These are phyloP conservation scores for Drosophila picticornis DNA, from an alignment of 2,888 invertebrate genomes.

Conservation along the genomic window DNA sequence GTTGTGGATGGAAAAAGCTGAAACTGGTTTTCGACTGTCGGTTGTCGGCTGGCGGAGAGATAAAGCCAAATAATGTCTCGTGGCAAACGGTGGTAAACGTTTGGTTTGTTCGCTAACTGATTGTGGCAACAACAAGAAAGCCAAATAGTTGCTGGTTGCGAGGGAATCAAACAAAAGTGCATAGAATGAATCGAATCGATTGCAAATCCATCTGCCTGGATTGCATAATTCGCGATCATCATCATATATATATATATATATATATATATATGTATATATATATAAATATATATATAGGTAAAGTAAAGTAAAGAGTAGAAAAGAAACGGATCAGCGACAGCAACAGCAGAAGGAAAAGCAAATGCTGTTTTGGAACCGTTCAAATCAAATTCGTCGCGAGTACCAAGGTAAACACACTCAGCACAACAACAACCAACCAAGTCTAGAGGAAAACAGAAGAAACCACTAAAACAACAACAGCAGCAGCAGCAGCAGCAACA, in stretches of 20 bases:
- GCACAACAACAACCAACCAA: conserved; percentile 13
- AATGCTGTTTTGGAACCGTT: conserved; percentile 34
- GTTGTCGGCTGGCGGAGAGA: conserved; percentile 9
- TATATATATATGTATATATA: background rate
- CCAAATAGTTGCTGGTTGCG: conserved; percentile 3
- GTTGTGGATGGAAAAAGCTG: conserved; percentile 31
- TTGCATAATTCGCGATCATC: conserved; percentile 37
- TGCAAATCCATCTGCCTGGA: conserved; percentile 22
- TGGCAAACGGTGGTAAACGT: conserved; percentile 41
- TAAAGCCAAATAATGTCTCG: conserved; percentile 50
- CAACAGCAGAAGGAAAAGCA: conserved; percentile 17
- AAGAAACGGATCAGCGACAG: conserved; percentile 6
- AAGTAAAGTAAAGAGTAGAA: background rate
- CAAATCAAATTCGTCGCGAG: conserved; percentile 61
- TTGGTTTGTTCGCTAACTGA: conserved; percentile 34
- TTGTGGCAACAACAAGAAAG: conserved; percentile 29
- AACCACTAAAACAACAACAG: conserved; percentile 29
- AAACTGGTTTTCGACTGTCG: conserved; percentile 46
- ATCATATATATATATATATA: background rate
- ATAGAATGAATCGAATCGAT: conserved; percentile 45
- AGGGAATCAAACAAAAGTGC: conserved; percentile 4
- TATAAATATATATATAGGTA: background rate
- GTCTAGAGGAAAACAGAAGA: conserved; percentile 34
- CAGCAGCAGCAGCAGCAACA: conserved; percentile 6
- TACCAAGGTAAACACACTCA: conserved; percentile 53